Conservation (phyloP, 1,140 invertebrate species). For the Drosophila gunungcola region DNA sequence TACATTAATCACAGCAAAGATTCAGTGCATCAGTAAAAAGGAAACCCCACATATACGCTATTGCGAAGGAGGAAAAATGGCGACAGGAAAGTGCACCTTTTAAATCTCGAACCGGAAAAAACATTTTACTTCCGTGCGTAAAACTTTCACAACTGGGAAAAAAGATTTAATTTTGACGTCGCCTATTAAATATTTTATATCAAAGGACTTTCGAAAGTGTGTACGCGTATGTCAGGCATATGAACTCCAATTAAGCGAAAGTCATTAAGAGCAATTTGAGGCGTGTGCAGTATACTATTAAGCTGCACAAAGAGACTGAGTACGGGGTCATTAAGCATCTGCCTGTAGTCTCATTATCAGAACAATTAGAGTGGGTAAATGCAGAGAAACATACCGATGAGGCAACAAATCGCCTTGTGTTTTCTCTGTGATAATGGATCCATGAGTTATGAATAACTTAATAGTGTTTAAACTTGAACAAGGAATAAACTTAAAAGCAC, state of each 20-base stretch:
- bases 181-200: constrained; percentile 26
- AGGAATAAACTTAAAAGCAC: too few species aligned
- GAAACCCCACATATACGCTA: constrained; percentile 15
- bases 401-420: background rate
- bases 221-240: background rate
- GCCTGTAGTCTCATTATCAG: background rate
- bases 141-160: constrained; percentile 12
- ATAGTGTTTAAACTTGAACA: too few species aligned
- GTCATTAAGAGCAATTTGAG: constrained; percentile 18
- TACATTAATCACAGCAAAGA: constrained; percentile 53
- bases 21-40: constrained; percentile 62
- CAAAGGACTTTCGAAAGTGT: background rate
- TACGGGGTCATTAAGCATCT: constrained; percentile 7
- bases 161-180: constrained; percentile 3
- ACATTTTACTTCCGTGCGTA: constrained; percentile 12
- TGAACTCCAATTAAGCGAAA: constrained; percentile 2
- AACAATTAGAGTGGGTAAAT: constrained; percentile 1
- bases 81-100: constrained; percentile 4
- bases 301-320: background rate
- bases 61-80: background rate
- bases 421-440: background rate
- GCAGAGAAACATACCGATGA: background rate
- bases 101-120: constrained; percentile 2
- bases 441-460: background rate
- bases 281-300: constrained; percentile 2